Conservation (phyloP, 2,113 vertebrate species). For the Platichthys flesus region DNA sequence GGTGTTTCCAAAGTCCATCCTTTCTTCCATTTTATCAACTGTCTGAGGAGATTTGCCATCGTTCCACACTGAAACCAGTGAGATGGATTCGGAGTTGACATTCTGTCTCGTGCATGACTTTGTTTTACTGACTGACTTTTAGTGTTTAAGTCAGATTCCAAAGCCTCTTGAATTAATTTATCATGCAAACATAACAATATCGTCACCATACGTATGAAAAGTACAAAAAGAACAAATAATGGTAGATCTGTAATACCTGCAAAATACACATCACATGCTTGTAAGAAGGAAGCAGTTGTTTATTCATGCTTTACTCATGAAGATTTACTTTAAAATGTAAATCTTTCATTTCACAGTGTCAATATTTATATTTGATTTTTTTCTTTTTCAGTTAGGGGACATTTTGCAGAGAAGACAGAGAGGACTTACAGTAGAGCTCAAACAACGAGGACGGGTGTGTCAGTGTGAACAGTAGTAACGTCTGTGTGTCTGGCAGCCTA, state of each 20-base stretch:
- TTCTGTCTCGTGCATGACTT: too few relatives aligned
- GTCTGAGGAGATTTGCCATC: too few relatives aligned
- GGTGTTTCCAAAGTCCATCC: too few relatives aligned
- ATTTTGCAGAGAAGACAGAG: slow-evolving; percentile 19
- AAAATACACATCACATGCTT: background rate
- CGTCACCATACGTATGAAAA: background rate
- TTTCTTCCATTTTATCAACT: too few relatives aligned
- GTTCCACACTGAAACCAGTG: too few relatives aligned
- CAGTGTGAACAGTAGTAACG: slow-evolving; percentile 72
- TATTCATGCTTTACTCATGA: background rate
- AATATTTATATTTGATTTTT: background rate
- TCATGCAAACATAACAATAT: background rate
- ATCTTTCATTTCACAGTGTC: background rate
- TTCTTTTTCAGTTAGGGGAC: background rate
- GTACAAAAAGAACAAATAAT: background rate
- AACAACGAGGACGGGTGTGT: slow-evolving; percentile 53
- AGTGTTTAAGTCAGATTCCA: too few relatives aligned
- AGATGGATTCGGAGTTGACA: too few relatives aligned
- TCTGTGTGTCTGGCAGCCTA: slow-evolving; percentile 66
- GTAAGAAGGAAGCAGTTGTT: background rate
- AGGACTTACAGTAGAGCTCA: slow-evolving; percentile 30
- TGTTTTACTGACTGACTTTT: too few relatives aligned
- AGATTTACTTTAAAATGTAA: background rate
- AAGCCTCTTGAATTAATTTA: too few relatives aligned
- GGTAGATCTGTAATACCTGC: background rate